These are phyloP conservation scores for Dryocosmus kuriphilus DNA, from an alignment of 2,888 invertebrate genomes.

Conservation along the genomic window DNA sequence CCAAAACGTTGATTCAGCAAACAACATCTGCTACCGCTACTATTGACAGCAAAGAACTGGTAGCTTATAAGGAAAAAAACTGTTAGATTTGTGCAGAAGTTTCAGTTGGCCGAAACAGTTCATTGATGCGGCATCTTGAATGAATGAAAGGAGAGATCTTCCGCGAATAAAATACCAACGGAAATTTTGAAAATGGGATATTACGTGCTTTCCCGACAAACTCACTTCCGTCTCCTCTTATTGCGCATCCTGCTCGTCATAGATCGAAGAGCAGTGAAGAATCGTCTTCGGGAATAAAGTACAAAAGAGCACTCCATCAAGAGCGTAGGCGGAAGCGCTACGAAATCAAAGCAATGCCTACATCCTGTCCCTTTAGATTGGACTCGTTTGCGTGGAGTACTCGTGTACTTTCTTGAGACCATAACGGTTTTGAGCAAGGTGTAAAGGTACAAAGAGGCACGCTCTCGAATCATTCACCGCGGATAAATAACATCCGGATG, in stretches of 20 bases:
- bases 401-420: slow-evolving; percentile 23
- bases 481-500: slow-evolving; percentile 34
- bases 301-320: slow-evolving; percentile 29
- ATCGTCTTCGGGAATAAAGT: slow-evolving; percentile 22
- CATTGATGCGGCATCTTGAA: slow-evolving; percentile 26
- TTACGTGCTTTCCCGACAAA: slow-evolving; percentile 28
- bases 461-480: slow-evolving; percentile 10
- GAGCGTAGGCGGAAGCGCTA: slow-evolving; percentile 35
- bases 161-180: slow-evolving; percentile 33
- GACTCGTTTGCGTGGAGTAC: slow-evolving; percentile 29
- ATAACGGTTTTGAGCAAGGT: slow-evolving; percentile 37
- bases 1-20: neutral
- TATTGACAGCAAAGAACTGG: neutral
- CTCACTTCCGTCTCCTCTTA: slow-evolving; percentile 28
- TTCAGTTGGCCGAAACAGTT: slow-evolving; percentile 33
- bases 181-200: slow-evolving; percentile 36
- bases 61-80: neutral
- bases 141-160: slow-evolving; percentile 29
- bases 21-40: neutral
- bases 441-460: slow-evolving; percentile 29
- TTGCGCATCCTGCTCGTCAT: slow-evolving; percentile 32
- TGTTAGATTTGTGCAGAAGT: neutral
- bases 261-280: slow-evolving; percentile 31
- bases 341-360: slow-evolving; percentile 33
- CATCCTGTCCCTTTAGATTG: slow-evolving; percentile 34